These are phyloP conservation scores for Varecia variegata DNA, from an alignment of 2,797 vertebrate species.

Conservation along the genomic window DNA sequence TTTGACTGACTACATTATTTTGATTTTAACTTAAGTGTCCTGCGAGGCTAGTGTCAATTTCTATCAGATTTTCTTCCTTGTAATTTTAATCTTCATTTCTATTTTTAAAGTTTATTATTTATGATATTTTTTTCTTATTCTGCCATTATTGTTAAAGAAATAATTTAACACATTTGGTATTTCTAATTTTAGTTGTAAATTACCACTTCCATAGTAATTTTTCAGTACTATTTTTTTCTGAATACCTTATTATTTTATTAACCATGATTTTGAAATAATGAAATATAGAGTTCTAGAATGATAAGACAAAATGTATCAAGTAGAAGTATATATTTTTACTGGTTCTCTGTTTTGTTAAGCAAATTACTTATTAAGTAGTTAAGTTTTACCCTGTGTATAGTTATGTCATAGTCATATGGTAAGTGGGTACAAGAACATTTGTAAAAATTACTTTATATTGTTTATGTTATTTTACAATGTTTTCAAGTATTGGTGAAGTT, in stretches of 20 bases:
- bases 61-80: not conserved
- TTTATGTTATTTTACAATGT: not conserved
- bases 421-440: not conserved
- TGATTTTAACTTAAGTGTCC: not conserved
- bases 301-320: not conserved
- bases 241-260: not conserved
- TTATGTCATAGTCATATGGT: not conserved
- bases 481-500: not conserved
- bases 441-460: not conserved
- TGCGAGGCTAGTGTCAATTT: not conserved
- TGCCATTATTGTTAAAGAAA: not conserved
- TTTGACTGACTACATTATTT: not conserved
- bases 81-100: not conserved
- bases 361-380: not conserved
- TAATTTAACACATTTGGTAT: not conserved
- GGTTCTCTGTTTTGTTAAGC: not conserved
- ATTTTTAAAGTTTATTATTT: not conserved
- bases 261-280: not conserved
- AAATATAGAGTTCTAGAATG: not conserved
- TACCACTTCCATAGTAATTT: slow-evolving; percentile 1
- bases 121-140: not conserved
- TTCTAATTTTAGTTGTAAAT: slow-evolving; percentile 20
- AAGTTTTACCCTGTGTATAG: not conserved
- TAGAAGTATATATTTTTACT: not conserved
- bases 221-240: not conserved